Percentiles rank a stretch among this genome's conserved stretches.
These are phyloP conservation scores for Oreamnos americanus DNA, from an alignment of 2,113 vertebrate species.

Conservation along the genomic window DNA sequence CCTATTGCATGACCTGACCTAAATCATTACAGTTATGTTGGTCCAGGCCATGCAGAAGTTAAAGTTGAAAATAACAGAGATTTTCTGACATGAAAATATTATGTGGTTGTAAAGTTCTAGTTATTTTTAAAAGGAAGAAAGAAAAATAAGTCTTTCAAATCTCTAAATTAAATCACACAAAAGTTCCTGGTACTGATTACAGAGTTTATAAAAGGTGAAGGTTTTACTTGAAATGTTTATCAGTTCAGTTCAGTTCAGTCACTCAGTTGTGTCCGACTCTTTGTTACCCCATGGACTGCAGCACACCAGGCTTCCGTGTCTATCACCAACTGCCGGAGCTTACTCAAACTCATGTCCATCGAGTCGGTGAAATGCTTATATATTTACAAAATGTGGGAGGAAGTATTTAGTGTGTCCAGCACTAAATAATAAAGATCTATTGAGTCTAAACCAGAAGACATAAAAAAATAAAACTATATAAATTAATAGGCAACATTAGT, in stretches of 20 bases:
- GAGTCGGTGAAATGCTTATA: background rate
- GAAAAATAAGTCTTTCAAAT: background rate
- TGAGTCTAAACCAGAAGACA: background rate
- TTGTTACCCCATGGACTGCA: background rate
- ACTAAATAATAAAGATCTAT: background rate
- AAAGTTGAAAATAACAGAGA: background rate
- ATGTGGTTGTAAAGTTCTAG: background rate
- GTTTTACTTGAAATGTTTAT: background rate
- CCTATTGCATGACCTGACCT: background rate
- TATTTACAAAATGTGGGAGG: background rate
- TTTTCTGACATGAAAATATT: background rate
- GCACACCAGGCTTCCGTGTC: background rate
- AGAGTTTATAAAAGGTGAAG: background rate
- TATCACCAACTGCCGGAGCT: background rate
- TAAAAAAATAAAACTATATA: background rate
- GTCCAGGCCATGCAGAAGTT: background rate
- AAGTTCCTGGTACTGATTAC: background rate
- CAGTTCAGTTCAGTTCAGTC: background rate
- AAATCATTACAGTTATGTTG: background rate
- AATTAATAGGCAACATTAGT: background rate
- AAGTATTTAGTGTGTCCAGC: background rate
- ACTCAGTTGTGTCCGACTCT: accelerated
- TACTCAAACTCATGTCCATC: background rate
- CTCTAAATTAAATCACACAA: background rate
- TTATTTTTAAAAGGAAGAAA: background rate